Evolutionary conservation across 2,113 vertebrate genomes (phyloP).

Genomic region (Heptranchias perlo): DNA sequence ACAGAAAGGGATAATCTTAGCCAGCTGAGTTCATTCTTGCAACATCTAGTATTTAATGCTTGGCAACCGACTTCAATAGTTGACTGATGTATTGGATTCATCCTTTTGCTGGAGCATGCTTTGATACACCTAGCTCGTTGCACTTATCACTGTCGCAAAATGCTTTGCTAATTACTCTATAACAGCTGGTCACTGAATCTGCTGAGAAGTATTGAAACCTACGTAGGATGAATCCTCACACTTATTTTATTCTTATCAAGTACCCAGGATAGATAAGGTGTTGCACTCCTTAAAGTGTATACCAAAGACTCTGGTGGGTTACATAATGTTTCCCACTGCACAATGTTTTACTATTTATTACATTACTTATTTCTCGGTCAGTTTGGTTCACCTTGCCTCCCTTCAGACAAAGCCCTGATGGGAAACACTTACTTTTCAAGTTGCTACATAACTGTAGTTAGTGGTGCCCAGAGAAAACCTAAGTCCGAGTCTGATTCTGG

Average conservation of each 20-base stretch:
- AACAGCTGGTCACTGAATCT: not conserved
- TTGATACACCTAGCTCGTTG: not conserved
- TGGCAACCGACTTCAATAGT: not conserved
- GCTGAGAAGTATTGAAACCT: not conserved
- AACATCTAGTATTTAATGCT: not conserved
- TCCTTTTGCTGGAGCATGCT: not conserved
- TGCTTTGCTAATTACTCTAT: not conserved
- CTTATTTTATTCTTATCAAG: not conserved
- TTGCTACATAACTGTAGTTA: not conserved
- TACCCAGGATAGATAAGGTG: not conserved
- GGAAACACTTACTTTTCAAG: not conserved
- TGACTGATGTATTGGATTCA: not conserved
- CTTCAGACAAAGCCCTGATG: not conserved
- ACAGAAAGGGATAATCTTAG: not conserved
- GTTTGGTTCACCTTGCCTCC: not conserved
- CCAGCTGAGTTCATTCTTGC: not conserved
- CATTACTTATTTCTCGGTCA: not conserved
- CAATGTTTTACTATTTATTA: not conserved
- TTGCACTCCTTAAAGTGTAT: not conserved
- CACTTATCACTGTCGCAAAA: not conserved
- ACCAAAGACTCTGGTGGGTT: not conserved
- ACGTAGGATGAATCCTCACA: not conserved
- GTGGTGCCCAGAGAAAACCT: not conserved
- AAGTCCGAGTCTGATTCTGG: not conserved
- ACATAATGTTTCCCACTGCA: not conserved